phyloP scores from a whole-genome alignment of 2,888 invertebrate species.

The Palloptera scutellata region DNA sequence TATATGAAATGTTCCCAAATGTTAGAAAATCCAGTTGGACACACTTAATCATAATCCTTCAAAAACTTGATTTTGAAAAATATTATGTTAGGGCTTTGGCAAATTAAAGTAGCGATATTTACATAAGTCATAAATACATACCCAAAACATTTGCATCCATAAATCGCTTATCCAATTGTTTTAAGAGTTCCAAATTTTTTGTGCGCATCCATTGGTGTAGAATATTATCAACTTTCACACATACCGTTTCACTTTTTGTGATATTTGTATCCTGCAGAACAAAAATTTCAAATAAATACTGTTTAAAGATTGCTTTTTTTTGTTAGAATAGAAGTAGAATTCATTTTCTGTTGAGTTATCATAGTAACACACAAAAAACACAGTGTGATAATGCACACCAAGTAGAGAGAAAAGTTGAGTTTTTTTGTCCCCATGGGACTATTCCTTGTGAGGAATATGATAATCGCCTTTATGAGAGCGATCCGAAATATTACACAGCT shows the following conservation, averaged over 20 bases:
- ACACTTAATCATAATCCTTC: no score
- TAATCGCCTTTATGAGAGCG: no score
- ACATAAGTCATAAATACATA: constrained; percentile 35
- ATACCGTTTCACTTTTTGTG: constrained; percentile 48
- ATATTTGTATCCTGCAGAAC: constrained; percentile 45
- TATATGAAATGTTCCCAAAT: no score
- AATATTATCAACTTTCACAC: constrained; percentile 57
- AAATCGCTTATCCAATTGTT: constrained; percentile 57
- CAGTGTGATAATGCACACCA: not conserved
- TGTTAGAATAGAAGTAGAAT: not conserved
- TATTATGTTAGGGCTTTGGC: no score
- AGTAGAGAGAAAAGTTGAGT: no score
- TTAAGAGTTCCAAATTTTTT: constrained; percentile 56
- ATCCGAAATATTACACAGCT: no score
- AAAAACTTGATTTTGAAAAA: no score
- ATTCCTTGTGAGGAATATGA: no score
- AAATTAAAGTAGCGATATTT: no score
- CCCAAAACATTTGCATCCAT: constrained; percentile 61
- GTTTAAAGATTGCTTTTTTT: not conserved
- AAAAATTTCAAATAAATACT: not conserved
- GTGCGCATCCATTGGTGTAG: constrained; percentile 57
- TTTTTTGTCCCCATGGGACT: no score
- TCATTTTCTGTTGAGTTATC: not conserved
- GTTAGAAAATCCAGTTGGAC: no score
- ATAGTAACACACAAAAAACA: no score